Evolutionary conservation across 2,797 vertebrate species (phyloP), one percentile per base, ranked within the genome.

Genomic region (Schizopygopsis malacanthus): DNA sequence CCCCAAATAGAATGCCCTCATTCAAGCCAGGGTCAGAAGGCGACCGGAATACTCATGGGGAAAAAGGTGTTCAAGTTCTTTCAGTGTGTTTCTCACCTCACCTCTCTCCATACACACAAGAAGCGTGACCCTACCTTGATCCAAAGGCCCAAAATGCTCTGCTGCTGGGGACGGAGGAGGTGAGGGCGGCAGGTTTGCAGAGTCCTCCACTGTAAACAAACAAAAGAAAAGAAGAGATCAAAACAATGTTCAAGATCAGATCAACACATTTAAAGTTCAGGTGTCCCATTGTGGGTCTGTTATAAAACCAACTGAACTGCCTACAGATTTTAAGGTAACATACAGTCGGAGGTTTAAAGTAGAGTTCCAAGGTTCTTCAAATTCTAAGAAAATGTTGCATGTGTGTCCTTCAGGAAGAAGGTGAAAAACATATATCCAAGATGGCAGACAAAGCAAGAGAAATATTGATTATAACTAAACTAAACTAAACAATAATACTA

Each of bases 141-240:
- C 97, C 92, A 97, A 93, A 71, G 96, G 92, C 90, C 96, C 95
- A 78, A 97, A 97, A 93, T 97, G 96, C 91, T 98, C 97, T 0
- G 98, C 97, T 88, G 98, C 97, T 92, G 98, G 98, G 2, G 98
- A 99, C 0, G 97, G 98, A 83, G 98, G 98, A 70, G 98, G 98
- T 85, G 98, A 99, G 83, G 98, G 98, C 91, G 98, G 98, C 94
- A 99, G 94, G 92, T 99, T 98, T 93, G 97, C 94, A 88, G 98
- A 97, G 91, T 99, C 98, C 91, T 96, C 96, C 83, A 96, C 96
- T 96, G 86, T 22, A 75, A 10, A 89, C 37, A 84, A 41, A 85
- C n/a, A 83, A 39, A 69, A 72, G 16, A 69, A 69, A 69, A 16
- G 1, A 83, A 13, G 11, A 41, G 86, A 41, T 61, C 78, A 85